Conservation (phyloP, 1,140 invertebrate genomes). For the Zaprionus ghesquierei region DNA sequence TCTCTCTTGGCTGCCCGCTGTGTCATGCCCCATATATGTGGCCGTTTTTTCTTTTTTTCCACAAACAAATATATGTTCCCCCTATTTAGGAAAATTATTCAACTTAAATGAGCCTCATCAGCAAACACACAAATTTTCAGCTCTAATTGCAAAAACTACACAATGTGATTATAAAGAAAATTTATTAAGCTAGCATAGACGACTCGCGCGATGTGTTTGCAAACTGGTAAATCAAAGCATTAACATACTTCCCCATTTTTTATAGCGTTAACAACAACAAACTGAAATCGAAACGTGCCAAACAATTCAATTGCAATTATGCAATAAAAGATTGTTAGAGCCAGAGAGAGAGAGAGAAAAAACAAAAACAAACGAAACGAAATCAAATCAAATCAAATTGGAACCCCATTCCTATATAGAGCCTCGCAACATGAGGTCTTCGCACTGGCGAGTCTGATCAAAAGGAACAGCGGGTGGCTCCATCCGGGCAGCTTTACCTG, state of each 20-base stretch:
- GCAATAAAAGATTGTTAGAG: slow-evolving; percentile 28
- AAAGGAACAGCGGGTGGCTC: slow-evolving; percentile 43
- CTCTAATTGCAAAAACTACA: slow-evolving; percentile 26
- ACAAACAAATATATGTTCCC: background rate
- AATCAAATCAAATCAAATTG: slow-evolving; percentile 8
- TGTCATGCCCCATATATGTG: slow-evolving; percentile 14
- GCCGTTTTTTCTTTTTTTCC: background rate
- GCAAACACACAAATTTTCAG: slow-evolving; percentile 21
- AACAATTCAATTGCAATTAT: slow-evolving; percentile 58
- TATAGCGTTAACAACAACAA: slow-evolving; percentile 6
- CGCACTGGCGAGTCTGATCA: slow-evolving; percentile 33
- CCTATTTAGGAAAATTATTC: slow-evolving; percentile 19
- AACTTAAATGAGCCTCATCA: slow-evolving; percentile 40
- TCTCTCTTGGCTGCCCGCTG: slow-evolving; percentile 11
- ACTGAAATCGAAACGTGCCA: slow-evolving; percentile 47
- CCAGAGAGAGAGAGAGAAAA: background rate
- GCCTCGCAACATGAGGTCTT: slow-evolving; percentile 37
- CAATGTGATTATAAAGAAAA: slow-evolving; percentile 37
- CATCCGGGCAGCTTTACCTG: background rate
- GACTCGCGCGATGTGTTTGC: slow-evolving; percentile 12
- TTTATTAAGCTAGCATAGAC: slow-evolving; percentile 4
- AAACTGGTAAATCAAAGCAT: slow-evolving; percentile 34
- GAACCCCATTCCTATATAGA: slow-evolving; percentile 3
- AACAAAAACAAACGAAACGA: slow-evolving; percentile 3
- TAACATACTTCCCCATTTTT: slow-evolving; percentile 30